Conservation (phyloP, 2,888 invertebrate genomes). For the Apamea monoglypha region DNA sequence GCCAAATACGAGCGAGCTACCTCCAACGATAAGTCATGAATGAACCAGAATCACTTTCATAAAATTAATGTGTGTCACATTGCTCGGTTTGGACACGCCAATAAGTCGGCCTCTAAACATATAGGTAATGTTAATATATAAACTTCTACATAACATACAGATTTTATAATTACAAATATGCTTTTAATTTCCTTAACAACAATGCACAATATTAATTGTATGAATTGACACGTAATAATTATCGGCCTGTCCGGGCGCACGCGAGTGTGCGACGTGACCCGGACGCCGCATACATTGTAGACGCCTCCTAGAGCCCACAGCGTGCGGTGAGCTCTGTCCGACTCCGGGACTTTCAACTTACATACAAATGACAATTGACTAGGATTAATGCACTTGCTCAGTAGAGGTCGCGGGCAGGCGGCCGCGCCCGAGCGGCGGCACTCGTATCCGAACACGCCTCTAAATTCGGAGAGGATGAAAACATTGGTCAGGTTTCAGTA, state of each 20-base stretch:
- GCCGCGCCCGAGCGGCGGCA: slow-evolving; percentile 71
- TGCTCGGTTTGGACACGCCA: slow-evolving; percentile 71
- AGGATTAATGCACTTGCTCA: slow-evolving; percentile 85
- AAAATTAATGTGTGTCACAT: slow-evolving; percentile 61
- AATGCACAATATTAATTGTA: slow-evolving; percentile 88
- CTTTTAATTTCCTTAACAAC: slow-evolving; percentile 86
- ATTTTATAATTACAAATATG: slow-evolving; percentile 86
- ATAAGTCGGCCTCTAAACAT: slow-evolving; percentile 78
- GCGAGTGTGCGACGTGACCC: slow-evolving; percentile 40
- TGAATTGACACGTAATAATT: slow-evolving; percentile 89
- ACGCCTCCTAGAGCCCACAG: slow-evolving; percentile 62
- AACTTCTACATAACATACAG: slow-evolving; percentile 87
- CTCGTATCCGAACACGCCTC: slow-evolving; percentile 79
- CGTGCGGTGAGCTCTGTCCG: slow-evolving; percentile 64
- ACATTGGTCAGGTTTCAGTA: slow-evolving; percentile 87
- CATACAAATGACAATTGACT: slow-evolving; percentile 90
- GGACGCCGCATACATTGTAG: slow-evolving; percentile 53
- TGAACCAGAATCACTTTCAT: slow-evolving; percentile 59
- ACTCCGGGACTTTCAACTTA: slow-evolving; percentile 76
- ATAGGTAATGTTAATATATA: slow-evolving; percentile 80
- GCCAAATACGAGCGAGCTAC: slow-evolving; percentile 49
- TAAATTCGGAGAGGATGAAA: slow-evolving; percentile 80
- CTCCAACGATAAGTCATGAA: slow-evolving; percentile 42
- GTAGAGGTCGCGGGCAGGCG: slow-evolving; percentile 65
- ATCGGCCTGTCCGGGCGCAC: slow-evolving; percentile 67